Evolutionary conservation across 2,888 invertebrate genomes (phyloP), one percentile per base, ranked within the genome.

Genomic region (Caenorhabditis sp.): DNA sequence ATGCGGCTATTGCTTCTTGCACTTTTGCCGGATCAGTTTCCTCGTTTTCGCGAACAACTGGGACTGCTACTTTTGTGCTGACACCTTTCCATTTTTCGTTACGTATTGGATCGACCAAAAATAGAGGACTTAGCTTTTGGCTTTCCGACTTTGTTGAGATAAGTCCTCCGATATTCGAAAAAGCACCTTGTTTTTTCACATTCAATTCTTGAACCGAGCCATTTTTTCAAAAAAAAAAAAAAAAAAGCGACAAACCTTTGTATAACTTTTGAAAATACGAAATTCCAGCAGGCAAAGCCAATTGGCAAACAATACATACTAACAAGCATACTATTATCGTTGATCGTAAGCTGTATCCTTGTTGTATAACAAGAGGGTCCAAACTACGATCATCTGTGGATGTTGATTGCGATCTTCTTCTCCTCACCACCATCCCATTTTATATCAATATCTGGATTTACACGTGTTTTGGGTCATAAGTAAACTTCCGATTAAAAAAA

Each of bases 1-100:
- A 66, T 1, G 84, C 85, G 19, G 83, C 71, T 17, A 84, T 51
- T 4, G 84, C 85, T 75, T 86, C 86, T 58, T 76, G 73, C 19
- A 74, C 73, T 60, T 75, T 69, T 37, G 69, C 65, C 50, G 58
- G 66, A 65, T 74, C 62, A 19, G 66, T 74, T 2, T 61, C 4
- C 19, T 31, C 27, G 3, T 1, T 8, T 36, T 58, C 21, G 59
- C 58, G 49, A 2, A 72, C 64, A 8, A 72, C 65, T 21, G 68
- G 73, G 53, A 72, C 54, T 36, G 67, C 67, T n/a, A 63, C 64
- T 5, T 72, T 50, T 12, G 64, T 53, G 1, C 26, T 27, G 5
- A 26, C n/a, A n/a, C 60, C 72, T 36, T 72, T 72, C 72, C 72
- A 72, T 58, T 67, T 72, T 36, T 67, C 67, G 54, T 72, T 67